Base-by-base conservation (phyloP, 2,888 invertebrate genomes). In the Synanthedon tipuliformis region DNA sequence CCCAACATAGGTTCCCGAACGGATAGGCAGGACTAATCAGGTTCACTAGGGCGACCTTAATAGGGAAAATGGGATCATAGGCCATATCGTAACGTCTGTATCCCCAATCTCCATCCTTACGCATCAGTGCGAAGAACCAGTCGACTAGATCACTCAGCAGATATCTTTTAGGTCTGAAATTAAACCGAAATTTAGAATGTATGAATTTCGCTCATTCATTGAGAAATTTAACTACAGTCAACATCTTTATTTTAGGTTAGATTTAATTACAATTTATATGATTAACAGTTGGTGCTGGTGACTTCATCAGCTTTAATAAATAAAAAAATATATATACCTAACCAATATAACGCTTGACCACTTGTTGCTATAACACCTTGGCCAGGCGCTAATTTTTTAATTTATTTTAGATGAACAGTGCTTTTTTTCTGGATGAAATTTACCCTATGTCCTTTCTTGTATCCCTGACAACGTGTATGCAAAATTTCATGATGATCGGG, bases 51-150 rank as follows among this genome's bases (percentile, higher is more conserved):
- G 85, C 76, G 11, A 95, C 89, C 79, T 92, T 94, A 4, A 92
- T 0, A 60, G 91, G 75, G 66, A 94, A 92, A 3, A 91, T 57
- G 0, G 93, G 93, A 69, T 93, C 92, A 60, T 85, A 92, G 61
- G 92, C 89, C 88, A 95, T 85, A 71, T 96, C 93, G 59, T 91
- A 90, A 56, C 94, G 90, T 41, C 59, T 67, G 71, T 92, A 95
- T 48, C 93, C 93, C 89, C 91, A 92, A 18, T 89, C 88, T 41
- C 89, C 88, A 59, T 91, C 90, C 68, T 91, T 92, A 54, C 93
- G 89, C 91, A 95, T 92, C 3, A 94, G 75, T 13, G 89, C 87
- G 78, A 90, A 92, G 80, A 97, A 92, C 93, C 94, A 97, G 67
- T 95, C 94, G 0, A 96, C 90, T 53, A 97, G 71, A 63, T 96